Percentiles rank a stretch among this genome's conserved stretches.
phyloP scores from a whole-genome alignment of 2,797 vertebrate genomes.

The Balearica regulorum region DNA sequence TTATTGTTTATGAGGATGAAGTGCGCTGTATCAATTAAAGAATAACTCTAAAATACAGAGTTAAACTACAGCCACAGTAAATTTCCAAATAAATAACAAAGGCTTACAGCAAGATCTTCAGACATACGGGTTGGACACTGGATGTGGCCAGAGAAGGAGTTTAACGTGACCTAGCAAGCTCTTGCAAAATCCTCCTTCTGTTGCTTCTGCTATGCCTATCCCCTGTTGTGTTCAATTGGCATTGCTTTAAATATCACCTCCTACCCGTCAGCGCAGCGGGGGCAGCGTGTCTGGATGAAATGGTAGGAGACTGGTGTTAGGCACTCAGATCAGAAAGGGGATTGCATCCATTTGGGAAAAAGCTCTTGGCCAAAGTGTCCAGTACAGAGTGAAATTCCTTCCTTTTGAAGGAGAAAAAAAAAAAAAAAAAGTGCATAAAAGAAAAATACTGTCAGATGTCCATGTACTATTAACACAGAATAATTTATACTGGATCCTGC shows the following conservation, averaged over 20 bases:
- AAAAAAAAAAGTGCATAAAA: not conserved
- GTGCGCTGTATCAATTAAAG: not conserved
- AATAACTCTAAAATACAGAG: not conserved
- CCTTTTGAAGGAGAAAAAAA: not conserved
- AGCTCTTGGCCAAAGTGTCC: conserved; percentile 14
- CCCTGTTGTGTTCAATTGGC: conserved; percentile 5
- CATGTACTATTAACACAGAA: conserved; percentile 26
- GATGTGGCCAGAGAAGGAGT: conserved; percentile 51
- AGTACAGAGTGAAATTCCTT: not conserved
- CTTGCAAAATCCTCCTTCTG: conserved; percentile 66
- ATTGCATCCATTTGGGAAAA: conserved; percentile 48
- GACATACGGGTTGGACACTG: conserved; percentile 57
- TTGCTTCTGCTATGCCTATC: conserved; percentile 46
- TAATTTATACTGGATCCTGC: conserved; percentile 45
- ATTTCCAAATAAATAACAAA: conserved; percentile 59
- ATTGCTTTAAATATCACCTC: conserved; percentile 55
- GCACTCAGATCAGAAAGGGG: conserved; percentile 59
- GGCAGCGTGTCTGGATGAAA: not conserved
- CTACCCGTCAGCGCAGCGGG: not conserved
- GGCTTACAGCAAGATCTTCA: conserved; percentile 46
- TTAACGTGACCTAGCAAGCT: conserved; percentile 30
- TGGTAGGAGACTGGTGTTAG: conserved; percentile 36
- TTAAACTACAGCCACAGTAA: conserved; percentile 9
- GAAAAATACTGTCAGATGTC: conserved; percentile 63
- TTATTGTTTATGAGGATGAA: not conserved